Evolutionary conservation across 2,888 invertebrate genomes (phyloP).

Genomic region (Aelia acuminata): DNA sequence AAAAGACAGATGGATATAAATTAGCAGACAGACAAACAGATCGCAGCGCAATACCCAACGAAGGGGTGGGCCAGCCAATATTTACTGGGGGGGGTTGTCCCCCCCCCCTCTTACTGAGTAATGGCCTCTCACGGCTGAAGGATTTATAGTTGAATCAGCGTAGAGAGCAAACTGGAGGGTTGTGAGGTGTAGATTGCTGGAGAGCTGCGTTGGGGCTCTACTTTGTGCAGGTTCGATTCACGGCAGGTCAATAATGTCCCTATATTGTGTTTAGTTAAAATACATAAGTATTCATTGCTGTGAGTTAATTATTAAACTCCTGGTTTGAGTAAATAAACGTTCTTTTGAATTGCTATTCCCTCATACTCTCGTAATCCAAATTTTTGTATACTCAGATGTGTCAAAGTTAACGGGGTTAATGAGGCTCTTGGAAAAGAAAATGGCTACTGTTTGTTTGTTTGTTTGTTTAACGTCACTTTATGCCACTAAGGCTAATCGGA

Average conservation of each 20-base stretch:
- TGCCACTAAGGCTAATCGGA: no score
- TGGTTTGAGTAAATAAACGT: no score
- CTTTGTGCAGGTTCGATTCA: neutral
- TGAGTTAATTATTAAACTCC: no score
- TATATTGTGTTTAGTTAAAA: neutral
- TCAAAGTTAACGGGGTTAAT: no score
- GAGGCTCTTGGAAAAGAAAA: no score
- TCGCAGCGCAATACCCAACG: neutral
- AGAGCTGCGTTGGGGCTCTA: no score
- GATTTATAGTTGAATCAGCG: slow-evolving; percentile 9
- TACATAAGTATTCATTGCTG: no score
- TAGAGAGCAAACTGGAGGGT: neutral
- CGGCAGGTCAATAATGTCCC: neutral
- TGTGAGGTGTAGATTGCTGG: neutral
- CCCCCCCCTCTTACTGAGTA: slow-evolving; percentile 1
- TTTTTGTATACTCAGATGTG: no score
- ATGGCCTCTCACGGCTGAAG: neutral
- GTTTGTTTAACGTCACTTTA: no score
- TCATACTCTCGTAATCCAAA: no score
- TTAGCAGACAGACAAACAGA: neutral
- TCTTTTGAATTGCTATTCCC: no score
- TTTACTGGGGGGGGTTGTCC: neutral
- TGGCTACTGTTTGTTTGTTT: no score
- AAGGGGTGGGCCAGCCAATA: neutral
- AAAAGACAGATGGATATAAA: neutral